Evolutionary conservation across 35 echinoderm and acorn worm species (phyloP).

Genomic region (Amphiura filiformis): DNA sequence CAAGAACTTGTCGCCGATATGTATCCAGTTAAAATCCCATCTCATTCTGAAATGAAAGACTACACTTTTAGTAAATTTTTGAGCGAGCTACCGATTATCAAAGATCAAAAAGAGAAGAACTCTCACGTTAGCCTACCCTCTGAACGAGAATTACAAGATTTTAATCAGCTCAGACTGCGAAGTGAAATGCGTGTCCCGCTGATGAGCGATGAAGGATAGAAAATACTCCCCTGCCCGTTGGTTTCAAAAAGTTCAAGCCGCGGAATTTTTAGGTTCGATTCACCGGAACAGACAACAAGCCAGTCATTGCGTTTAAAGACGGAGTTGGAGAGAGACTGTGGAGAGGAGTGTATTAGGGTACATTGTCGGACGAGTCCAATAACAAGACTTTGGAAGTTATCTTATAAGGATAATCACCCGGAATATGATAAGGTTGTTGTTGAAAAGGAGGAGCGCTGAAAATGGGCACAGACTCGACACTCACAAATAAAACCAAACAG

Average conservation of each 20-base stretch:
- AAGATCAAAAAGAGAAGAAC: constrained; percentile 52
- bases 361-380: constrained; percentile 60
- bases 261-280: constrained; percentile 34
- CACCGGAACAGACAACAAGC: constrained; percentile 50
- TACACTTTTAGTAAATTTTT: constrained; percentile 82
- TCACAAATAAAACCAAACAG: not conserved
- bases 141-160: constrained; percentile 72
- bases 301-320: constrained; percentile 63
- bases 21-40: constrained; percentile 78
- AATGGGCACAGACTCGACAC: not conserved
- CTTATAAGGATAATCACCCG: constrained; percentile 87
- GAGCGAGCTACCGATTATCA: constrained; percentile 60
- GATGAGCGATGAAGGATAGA: constrained; percentile 55
- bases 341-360: constrained; percentile 57
- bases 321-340: constrained; percentile 80
- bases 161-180: constrained; percentile 80
- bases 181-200: constrained; percentile 92
- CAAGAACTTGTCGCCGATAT: constrained; percentile 62
- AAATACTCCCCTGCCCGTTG: constrained; percentile 59
- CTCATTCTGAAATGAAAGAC: constrained; percentile 72
- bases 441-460: constrained; percentile 11
- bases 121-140: constrained; percentile 59
- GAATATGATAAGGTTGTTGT: constrained; percentile 55
- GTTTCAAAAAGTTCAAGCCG: constrained; percentile 65
- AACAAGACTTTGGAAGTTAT: constrained; percentile 86